phyloP scores from a whole-genome alignment of 2,888 invertebrate genomes.

The Sphecodes monilicornis region DNA sequence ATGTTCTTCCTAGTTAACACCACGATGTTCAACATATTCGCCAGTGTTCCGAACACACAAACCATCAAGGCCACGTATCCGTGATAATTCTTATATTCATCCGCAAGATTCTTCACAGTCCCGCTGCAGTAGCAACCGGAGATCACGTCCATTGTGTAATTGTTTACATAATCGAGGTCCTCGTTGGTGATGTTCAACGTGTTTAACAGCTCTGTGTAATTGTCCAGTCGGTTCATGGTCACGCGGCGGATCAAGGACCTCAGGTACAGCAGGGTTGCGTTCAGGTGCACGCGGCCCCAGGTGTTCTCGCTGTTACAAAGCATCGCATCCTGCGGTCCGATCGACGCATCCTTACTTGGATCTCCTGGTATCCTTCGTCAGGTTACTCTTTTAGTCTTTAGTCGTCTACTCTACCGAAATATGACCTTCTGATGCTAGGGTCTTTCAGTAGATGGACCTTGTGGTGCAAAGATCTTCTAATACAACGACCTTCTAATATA shows the following conservation, averaged over 20 bases:
- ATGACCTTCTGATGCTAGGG: no score
- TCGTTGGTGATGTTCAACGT: conserved; percentile 77
- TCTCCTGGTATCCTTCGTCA: no score
- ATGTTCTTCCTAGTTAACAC: conserved; percentile 93
- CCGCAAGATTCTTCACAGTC: conserved; percentile 86
- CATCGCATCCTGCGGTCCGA: conserved; percentile 56
- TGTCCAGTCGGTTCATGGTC: conserved; percentile 67
- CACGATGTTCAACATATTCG: conserved; percentile 94
- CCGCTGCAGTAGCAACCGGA: conserved; percentile 86
- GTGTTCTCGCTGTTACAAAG: conserved; percentile 43
- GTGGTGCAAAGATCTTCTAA: no score
- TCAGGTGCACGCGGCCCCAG: conserved; percentile 51
- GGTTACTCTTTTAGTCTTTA: not conserved
- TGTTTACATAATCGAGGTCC: conserved; percentile 76
- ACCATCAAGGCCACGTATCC: conserved; percentile 93
- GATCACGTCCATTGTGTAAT: conserved; percentile 38
- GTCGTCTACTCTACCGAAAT: no score
- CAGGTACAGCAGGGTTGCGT: conserved; percentile 60
- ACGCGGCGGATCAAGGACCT: conserved; percentile 51
- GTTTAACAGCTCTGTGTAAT: conserved; percentile 72
- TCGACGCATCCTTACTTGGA: conserved; percentile 26
- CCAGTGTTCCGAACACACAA: conserved; percentile 94
- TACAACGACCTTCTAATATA: no score
- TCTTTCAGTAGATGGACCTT: no score
- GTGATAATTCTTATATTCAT: conserved; percentile 90